A percentile compares a stretch with the other conserved stretches of the same genome.
Conservation (phyloP, 2,888 invertebrate species). For the Pseudococcus viburni region DNA sequence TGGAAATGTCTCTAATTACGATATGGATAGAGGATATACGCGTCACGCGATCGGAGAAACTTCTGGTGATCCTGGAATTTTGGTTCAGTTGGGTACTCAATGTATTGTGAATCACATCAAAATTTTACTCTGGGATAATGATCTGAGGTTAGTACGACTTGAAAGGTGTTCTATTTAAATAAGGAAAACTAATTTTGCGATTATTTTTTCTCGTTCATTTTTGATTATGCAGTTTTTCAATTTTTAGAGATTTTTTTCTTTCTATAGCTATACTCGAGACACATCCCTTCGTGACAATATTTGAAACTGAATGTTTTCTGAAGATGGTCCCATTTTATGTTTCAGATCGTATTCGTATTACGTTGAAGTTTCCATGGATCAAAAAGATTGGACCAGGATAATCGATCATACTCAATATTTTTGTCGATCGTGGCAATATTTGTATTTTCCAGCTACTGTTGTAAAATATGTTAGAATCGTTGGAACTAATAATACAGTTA, state of each 20-base stretch:
- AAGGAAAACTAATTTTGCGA: too few relatives aligned
- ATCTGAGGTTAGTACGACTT: constrained; percentile 63
- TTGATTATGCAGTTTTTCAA: too few relatives aligned
- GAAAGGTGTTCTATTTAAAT: too few relatives aligned
- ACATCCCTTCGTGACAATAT: too few relatives aligned
- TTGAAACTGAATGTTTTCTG: background rate
- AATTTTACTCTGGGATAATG: constrained; percentile 91
- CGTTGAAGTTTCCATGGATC: constrained; percentile 94
- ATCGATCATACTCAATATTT: constrained; percentile 92
- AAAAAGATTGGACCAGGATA: constrained; percentile 93
- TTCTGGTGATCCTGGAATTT: constrained; percentile 80
- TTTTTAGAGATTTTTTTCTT: too few relatives aligned
- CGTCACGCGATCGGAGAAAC: constrained; percentile 84
- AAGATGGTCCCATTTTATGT: background rate
- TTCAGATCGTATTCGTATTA: constrained; percentile 88
- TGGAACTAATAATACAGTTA: constrained; percentile 96
- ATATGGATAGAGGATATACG: constrained; percentile 92
- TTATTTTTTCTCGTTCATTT: too few relatives aligned
- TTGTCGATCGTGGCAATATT: constrained; percentile 96
- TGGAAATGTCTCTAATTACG: constrained; percentile 88
- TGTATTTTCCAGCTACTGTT: constrained; percentile 91
- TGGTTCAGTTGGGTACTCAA: constrained; percentile 83
- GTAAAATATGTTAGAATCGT: constrained; percentile 86
- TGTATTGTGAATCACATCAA: constrained; percentile 95
- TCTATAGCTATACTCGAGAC: background rate